Evolutionary conservation across 2,113 vertebrate genomes (phyloP), one percentile per base, ranked within the genome.

Genomic region (Pelvicachromis taeniatus): DNA sequence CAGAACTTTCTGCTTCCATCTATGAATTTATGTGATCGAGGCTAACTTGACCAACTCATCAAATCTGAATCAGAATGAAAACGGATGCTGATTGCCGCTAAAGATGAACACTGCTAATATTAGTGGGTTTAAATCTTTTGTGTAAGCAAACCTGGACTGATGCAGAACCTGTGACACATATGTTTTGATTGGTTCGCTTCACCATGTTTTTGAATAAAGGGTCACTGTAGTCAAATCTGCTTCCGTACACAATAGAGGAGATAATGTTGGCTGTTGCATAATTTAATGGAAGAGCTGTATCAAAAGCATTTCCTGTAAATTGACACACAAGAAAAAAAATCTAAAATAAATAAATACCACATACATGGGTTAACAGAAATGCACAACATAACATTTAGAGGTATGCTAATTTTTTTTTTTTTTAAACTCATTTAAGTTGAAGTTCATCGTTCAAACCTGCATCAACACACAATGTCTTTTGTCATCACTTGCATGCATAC

Each of bases 181-280:
- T 50, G 14, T 1, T 87, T 11, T 95, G 90, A 5, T 92, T 94
- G 75, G 68, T 58, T 87, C 89, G 83, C 35, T 42, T 16, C 52
- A 96, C 93, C 91, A 95, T 26, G 8, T 26, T 52, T 45, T 54
- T 75, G 35, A 96, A 96, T 14, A 2, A 26, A 2, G 89, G 88
- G 55, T 96, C 95, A 19, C 40, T 55, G 54, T 96, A 96, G 42
- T 96, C 94, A 90, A 96, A 96, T 61, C 96, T 91, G 88, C 87
- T 93, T 53, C 96, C 95, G 6, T 94, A 96, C 35, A 96, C 92
- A 9, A 96, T 94, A 16, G 92, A 87, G 3, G 91, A 95, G 82
- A 96, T 95, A 17, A 96, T 91, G 78, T 96, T 96, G 84, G 95
- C 95, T 5, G 95, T 92, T 3, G 96, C 93, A 11, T 91, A 87